Conservation (phyloP, 2,113 vertebrate genomes). For the Mesocricetus auratus region DNA sequence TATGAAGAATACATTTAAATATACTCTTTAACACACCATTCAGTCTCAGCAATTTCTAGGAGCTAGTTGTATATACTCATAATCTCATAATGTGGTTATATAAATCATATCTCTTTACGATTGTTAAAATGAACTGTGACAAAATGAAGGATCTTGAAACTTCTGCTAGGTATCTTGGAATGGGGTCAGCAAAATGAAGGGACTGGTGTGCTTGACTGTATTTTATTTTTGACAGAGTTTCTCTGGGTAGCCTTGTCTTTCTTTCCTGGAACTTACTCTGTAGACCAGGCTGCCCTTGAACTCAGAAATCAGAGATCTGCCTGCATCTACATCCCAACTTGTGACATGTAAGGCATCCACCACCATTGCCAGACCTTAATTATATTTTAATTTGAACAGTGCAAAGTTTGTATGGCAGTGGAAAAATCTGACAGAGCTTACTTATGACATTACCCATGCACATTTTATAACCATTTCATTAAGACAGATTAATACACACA, state of each 20-base stretch:
- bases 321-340: no score
- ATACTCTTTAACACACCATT: no score
- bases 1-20: not conserved
- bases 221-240: not conserved
- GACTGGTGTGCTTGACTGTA: rapidly evolving
- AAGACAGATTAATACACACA: not conserved
- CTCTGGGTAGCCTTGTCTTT: no score
- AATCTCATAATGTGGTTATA: not conserved
- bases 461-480: not conserved
- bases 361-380: rapidly evolving
- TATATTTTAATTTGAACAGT: not conserved
- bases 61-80: not conserved
- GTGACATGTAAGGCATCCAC: no score
- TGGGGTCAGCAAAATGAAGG: not conserved
- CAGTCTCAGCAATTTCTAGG: not conserved
- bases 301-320: no score
- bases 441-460: not conserved
- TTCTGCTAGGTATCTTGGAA: not conserved
- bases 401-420: not conserved
- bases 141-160: not conserved
- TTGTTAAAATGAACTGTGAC: not conserved
- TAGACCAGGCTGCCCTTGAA: no score
- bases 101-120: not conserved
- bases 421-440: not conserved
- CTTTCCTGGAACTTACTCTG: no score